Conservation (phyloP, 2,888 invertebrate species). For the Troides helena region DNA sequence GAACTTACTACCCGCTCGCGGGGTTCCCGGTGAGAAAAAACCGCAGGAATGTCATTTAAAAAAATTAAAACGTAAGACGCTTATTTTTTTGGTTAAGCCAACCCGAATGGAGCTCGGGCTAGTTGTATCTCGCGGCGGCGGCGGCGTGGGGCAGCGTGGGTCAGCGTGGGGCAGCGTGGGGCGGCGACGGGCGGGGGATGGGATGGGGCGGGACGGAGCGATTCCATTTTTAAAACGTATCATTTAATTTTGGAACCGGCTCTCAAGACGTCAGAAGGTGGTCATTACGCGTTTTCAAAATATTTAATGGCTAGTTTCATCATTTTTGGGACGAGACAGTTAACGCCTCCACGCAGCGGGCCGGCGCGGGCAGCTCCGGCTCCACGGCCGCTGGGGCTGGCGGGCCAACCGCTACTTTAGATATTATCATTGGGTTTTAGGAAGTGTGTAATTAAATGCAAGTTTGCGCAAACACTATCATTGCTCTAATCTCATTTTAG, state of each 20-base stretch:
- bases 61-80: conserved; percentile 75
- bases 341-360: conserved; percentile 58
- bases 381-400: not conserved
- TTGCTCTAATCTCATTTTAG: no score
- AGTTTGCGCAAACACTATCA: conserved; percentile 5
- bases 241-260: conserved; percentile 80
- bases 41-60: conserved; percentile 79
- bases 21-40: conserved; percentile 75
- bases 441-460: conserved; percentile 24
- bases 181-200: conserved; percentile 77
- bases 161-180: conserved; percentile 58
- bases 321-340: conserved; percentile 59
- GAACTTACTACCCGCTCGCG: conserved; percentile 62
- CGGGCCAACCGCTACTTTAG: not conserved
- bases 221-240: conserved; percentile 81
- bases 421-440: conserved; percentile 16
- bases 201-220: conserved; percentile 77
- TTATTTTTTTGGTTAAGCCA: conserved; percentile 68
- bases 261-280: conserved; percentile 79
- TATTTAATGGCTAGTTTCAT: conserved; percentile 43
- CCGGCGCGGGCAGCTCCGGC: not conserved
- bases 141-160: conserved; percentile 51
- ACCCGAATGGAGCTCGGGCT: conserved; percentile 77
- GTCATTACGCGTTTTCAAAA: conserved; percentile 75
- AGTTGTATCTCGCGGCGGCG: conserved; percentile 48